Base-by-base conservation (phyloP, 2,888 invertebrate genomes). In the Tenthredo mesomela region DNA sequence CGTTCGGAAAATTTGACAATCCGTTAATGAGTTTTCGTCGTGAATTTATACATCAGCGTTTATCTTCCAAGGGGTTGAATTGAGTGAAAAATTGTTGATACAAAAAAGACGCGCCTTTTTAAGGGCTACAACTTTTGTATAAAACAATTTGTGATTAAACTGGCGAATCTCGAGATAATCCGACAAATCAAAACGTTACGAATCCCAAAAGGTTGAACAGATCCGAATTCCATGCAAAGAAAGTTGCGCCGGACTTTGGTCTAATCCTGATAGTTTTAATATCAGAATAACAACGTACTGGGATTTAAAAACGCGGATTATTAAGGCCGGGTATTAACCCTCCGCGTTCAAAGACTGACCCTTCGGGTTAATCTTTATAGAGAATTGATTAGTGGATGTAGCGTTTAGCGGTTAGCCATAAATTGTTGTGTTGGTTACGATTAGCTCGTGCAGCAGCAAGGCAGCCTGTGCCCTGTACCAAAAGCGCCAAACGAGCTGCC, bases 321-420 rank as follows among this genome's bases (percentile, higher is more conserved):
- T 29, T 12, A 37, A n/a, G 73, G 29, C 73, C n/a, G 54, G 21
- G 47, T 50, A 40, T 75, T 18, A 21, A 75, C 75, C 25, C 75
- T 43, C 43, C 1, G 40, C n/a, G 73, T 25, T 73, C 21, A 54
- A 40, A 54, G 18, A 54, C 82, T 40, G 61, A 18, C n/a, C 61
- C n/a, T 15, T 15, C n/a, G 61, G 67, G 61, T 43, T 33, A 82
- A 54, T 54, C 47, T 50, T 77, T 77, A 54, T 54, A 77, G 91
- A 89, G 87, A 90, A 92, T 90, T 92, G 92, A 92, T 93, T 93
- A 92, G 92, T 89, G 93, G 93, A 92, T 91, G 91, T 89, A 90
- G 88, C 89, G 91, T 90, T 90, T 77, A 77, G 77, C 77, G 77
- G 77, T 90, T 88, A 89, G 90, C 88, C 89, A 54, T 54, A 91